phyloP scores from a whole-genome alignment of 2,113 vertebrate genomes.

The Oryzias melastigma region DNA sequence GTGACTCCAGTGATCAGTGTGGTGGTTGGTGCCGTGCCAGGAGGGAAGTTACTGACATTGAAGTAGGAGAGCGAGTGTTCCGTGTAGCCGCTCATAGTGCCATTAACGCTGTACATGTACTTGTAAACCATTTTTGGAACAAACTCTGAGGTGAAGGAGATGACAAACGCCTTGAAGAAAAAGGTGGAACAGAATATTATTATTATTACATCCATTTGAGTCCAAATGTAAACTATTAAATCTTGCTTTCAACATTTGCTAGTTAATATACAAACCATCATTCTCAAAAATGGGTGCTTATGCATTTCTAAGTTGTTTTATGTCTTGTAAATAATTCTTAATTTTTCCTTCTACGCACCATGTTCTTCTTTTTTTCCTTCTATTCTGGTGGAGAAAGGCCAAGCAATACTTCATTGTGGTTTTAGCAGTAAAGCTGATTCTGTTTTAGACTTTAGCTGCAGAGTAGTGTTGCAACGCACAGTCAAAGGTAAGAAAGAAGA shows the following conservation, averaged over 20 bases:
- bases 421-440: no score
- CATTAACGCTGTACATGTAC: constrained; percentile 89
- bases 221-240: no score
- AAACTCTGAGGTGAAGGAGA: constrained; percentile 95
- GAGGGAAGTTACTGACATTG: constrained; percentile 89
- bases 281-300: no score
- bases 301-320: no score
- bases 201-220: no score
- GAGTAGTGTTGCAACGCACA: neutral
- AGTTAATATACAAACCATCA: no score
- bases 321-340: no score
- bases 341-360: no score
- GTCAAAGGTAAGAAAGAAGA: neutral
- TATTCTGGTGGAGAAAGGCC: no score
- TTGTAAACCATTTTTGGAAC: constrained; percentile 94
- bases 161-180: constrained; percentile 89
- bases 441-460: neutral
- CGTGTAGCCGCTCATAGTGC: constrained; percentile 92
- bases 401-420: no score
- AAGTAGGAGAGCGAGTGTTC: constrained; percentile 97
- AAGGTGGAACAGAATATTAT: neutral
- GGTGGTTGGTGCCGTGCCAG: constrained; percentile 84
- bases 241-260: no score
- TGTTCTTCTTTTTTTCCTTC: no score
- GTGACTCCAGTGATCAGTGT: constrained; percentile 83